Evolutionary conservation across 2,888 invertebrate genomes (phyloP).

Genomic region (Agrochola macilenta): DNA sequence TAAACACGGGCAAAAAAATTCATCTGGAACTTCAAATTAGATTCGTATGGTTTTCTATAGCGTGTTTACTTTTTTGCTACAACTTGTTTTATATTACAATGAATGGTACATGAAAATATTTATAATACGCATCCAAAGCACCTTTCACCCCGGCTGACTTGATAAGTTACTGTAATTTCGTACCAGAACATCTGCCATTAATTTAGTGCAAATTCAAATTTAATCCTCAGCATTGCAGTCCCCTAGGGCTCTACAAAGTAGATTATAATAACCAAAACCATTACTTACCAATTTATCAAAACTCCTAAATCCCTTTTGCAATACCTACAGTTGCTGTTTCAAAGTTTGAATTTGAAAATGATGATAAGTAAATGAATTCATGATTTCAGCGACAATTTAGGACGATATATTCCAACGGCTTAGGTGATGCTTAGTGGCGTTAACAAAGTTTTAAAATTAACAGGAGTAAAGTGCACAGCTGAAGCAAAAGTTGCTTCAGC

Average conservation of each 20-base stretch:
- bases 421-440: background rate
- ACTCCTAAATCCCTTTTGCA: slow-evolving; percentile 52
- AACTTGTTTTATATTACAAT: background rate
- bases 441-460: slow-evolving; percentile 15
- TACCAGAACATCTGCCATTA: slow-evolving; percentile 40
- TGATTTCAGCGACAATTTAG: slow-evolving; percentile 31
- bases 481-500: background rate
- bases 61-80: slow-evolving; percentile 7
- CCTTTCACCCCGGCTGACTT: background rate
- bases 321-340: slow-evolving; percentile 30
- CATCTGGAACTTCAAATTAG: slow-evolving; percentile 43
- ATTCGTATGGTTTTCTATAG: slow-evolving; percentile 20
- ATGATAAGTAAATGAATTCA: slow-evolving; percentile 40
- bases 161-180: slow-evolving; percentile 39
- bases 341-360: slow-evolving; percentile 49
- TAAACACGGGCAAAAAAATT: slow-evolving; percentile 55
- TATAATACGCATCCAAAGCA: slow-evolving; percentile 1
- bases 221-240: slow-evolving; percentile 43
- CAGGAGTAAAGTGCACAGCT: background rate
- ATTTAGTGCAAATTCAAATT: slow-evolving; percentile 51
- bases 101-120: background rate
- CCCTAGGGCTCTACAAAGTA: slow-evolving; percentile 33
- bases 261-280: slow-evolving; percentile 54
- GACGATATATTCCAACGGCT: slow-evolving; percentile 2
- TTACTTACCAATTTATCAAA: slow-evolving; percentile 55